Percentiles rank a stretch among this genome's conserved stretches.
Evolutionary conservation across 2,888 invertebrate genomes (phyloP).

Genomic region (Chalcosyrphus nemorum): DNA sequence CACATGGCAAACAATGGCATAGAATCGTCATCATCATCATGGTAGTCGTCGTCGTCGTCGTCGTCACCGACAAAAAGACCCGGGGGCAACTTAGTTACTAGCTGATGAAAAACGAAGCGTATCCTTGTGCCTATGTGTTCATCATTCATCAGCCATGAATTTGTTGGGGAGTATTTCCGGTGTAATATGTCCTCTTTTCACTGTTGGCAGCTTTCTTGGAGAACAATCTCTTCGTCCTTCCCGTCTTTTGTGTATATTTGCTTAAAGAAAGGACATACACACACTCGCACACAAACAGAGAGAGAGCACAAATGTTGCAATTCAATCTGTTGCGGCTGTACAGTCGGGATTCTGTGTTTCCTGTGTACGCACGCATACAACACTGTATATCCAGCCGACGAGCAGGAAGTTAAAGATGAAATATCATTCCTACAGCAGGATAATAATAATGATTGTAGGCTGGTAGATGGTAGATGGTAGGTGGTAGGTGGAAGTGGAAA

Average conservation of each 20-base stretch:
- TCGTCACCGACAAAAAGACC: conserved; percentile 48
- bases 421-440: conserved; percentile 54
- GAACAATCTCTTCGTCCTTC: conserved; percentile 24
- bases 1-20: conserved; percentile 56
- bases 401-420: conserved; percentile 54
- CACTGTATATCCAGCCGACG: conserved; percentile 32
- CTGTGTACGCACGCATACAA: conserved; percentile 65
- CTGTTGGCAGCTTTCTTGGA: conserved; percentile 40
- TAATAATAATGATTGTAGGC: conserved; percentile 42
- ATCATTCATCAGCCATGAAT: conserved; percentile 64
- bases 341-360: conserved; percentile 22
- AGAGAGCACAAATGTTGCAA: too few species aligned
- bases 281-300: too few species aligned
- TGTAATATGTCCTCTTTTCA: conserved; percentile 46
- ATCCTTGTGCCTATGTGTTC: conserved; percentile 42
- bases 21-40: conserved; percentile 36
- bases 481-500: conserved; percentile 25
- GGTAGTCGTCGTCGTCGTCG: not conserved
- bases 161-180: conserved; percentile 54
- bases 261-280: conserved; percentile 48
- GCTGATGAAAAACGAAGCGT: conserved; percentile 56
- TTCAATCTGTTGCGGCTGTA: conserved; percentile 68
- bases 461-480: conserved; percentile 1
- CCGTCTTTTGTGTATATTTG: conserved; percentile 53
- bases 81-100: conserved; percentile 55